Percentiles rank a stretch among this genome's conserved stretches.
These are phyloP conservation scores for Corapipo altera DNA, from an alignment of 2,113 vertebrate genomes.

Conservation along the genomic window DNA sequence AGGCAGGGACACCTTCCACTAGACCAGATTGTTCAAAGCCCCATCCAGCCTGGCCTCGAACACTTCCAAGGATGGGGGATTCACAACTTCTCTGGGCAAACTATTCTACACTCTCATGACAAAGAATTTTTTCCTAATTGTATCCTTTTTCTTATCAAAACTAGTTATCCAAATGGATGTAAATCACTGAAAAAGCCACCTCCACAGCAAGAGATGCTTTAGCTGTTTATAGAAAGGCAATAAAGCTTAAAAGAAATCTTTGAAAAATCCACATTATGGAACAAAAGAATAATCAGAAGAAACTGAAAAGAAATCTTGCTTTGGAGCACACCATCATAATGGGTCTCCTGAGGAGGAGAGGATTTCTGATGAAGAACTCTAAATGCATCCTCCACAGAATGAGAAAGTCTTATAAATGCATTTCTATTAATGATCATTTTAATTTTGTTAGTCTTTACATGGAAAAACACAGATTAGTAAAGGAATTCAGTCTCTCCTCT, in stretches of 20 bases:
- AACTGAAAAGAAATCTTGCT: not conserved
- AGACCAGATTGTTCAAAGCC: not conserved
- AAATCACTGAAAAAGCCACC: conserved; percentile 1
- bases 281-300: not conserved
- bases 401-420: not conserved
- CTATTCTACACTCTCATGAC: not conserved
- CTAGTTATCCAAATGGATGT: not conserved
- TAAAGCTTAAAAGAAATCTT: conserved; percentile 24
- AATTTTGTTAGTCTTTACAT: not conserved
- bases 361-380: not conserved
- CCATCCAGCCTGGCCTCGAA: not conserved
- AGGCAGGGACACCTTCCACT: not conserved
- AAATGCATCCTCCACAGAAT: not conserved
- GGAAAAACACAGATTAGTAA: not conserved
- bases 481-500: not conserved
- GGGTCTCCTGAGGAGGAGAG: not conserved
- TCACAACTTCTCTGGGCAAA: not conserved
- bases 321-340: not conserved
- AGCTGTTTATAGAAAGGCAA: conserved; percentile 4
- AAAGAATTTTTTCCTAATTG: not conserved
- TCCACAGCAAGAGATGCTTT: not conserved
- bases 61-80: not conserved
- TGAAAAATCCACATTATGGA: conserved; percentile 13
- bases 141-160: not conserved
- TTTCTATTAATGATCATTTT: not conserved